Percentiles rank a stretch among this genome's conserved stretches.
These are phyloP conservation scores for Penaeus indicus DNA, from an alignment of 1,140 invertebrate species.

Conservation along the genomic window DNA sequence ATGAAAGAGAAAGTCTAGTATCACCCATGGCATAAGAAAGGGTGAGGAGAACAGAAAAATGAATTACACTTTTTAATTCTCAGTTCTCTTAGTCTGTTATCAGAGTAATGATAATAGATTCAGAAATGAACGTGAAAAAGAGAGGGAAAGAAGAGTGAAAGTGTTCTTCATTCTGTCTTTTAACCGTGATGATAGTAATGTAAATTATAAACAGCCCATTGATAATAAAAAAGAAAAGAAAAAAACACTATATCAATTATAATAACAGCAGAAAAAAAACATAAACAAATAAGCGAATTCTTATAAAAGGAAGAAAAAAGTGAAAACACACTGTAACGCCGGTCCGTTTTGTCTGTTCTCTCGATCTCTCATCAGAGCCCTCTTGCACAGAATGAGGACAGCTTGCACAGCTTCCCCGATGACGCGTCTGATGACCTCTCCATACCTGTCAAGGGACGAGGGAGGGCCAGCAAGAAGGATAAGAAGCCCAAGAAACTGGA, in stretches of 20 bases:
- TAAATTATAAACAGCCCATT: too few species aligned
- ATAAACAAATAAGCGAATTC: background rate
- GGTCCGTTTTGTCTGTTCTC: background rate
- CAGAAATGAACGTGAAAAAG: too few species aligned
- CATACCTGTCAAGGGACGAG: slow-evolving; percentile 42
- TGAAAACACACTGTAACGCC: background rate
- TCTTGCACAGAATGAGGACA: slow-evolving; percentile 51
- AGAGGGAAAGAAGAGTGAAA: background rate
- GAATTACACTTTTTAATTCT: too few species aligned
- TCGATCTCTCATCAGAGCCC: slow-evolving; percentile 43
- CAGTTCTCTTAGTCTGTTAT: background rate
- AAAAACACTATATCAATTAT: background rate
- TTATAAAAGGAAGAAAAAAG: too few species aligned
- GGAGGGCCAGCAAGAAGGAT: slow-evolving; percentile 44
- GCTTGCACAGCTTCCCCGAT: slow-evolving; percentile 59
- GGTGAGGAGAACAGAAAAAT: too few species aligned
- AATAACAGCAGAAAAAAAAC: background rate
- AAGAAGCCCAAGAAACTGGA: slow-evolving; percentile 63
- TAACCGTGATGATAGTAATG: too few species aligned
- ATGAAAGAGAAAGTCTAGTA: too few species aligned
- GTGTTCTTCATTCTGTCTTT: background rate
- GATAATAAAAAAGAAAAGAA: background rate
- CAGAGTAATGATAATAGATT: too few species aligned
- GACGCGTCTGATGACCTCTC: slow-evolving; percentile 57
- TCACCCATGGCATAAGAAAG: too few species aligned